phyloP scores from a whole-genome alignment of 2,797 vertebrate genomes.

The Rachycentron canadum region DNA sequence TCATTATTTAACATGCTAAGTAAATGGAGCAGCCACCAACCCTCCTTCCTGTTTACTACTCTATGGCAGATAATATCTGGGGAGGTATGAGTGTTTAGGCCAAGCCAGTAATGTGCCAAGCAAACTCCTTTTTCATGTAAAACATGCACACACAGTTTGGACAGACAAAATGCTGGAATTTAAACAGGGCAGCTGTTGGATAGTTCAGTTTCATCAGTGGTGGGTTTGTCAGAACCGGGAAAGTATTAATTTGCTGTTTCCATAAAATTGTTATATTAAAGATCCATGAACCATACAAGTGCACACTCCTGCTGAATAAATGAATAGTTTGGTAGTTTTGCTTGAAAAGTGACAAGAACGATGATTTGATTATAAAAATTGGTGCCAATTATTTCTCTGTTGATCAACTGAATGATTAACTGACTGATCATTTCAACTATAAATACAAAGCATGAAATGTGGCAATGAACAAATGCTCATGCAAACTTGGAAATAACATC shows the following conservation, averaged over 20 bases:
- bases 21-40: slow-evolving; percentile 4
- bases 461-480: neutral
- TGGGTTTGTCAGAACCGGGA: neutral
- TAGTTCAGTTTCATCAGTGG: neutral
- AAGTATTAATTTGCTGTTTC: neutral
- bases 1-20: slow-evolving; percentile 16
- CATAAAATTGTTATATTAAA: neutral
- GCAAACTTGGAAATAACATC: neutral
- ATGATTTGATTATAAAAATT: neutral
- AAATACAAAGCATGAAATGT: neutral
- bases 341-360: neutral
- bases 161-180: neutral
- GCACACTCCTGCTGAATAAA: neutral
- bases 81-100: slow-evolving; percentile 29
- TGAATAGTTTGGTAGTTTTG: neutral
- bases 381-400: neutral
- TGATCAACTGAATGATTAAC: neutral
- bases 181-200: neutral
- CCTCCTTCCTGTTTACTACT: slow-evolving; percentile 66
- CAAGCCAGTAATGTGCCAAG: slow-evolving; percentile 7
- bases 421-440: neutral
- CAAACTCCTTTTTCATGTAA: neutral
- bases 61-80: slow-evolving; percentile 50
- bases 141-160: neutral
- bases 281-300: neutral